Conservation (phyloP, 2,888 invertebrate species). For the Drepana falcataria region DNA sequence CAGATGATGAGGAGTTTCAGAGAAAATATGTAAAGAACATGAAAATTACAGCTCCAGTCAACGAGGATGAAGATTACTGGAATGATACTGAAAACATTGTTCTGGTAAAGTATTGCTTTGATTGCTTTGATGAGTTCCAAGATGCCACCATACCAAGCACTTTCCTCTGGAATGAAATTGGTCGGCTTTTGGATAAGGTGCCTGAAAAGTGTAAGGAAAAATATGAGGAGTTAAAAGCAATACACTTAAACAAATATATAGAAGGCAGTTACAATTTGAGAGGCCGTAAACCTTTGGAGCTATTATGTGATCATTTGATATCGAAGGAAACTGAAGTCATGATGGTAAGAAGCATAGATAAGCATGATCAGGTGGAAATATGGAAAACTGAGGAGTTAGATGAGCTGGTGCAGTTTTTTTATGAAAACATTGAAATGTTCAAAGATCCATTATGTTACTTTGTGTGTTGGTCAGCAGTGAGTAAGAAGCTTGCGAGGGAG, state of each 20-base stretch:
- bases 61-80: conserved; percentile 34
- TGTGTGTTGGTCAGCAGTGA: conserved; percentile 54
- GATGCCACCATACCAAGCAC: conserved; percentile 60
- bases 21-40: conserved; percentile 32
- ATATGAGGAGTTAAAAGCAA: conserved; percentile 39
- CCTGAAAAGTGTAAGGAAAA: conserved; percentile 49
- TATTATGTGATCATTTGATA: conserved; percentile 60
- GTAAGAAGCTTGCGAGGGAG: conserved; percentile 35
- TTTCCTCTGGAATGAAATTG: conserved; percentile 67
- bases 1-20: conserved; percentile 50
- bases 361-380: background rate
- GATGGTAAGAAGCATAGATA: conserved; percentile 18
- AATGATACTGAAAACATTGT: conserved; percentile 52
- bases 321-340: conserved; percentile 44
- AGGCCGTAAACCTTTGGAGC: conserved; percentile 44
- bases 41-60: conserved; percentile 7
- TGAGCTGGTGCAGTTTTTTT: conserved; percentile 53
- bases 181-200: conserved; percentile 51
- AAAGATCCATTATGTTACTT: conserved; percentile 59
- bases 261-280: conserved; percentile 41
- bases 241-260: conserved; percentile 45
- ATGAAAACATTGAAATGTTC: conserved; percentile 54
- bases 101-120: conserved; percentile 60
- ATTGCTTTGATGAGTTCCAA: conserved; percentile 62
- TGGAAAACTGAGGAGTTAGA: conserved; percentile 21